These are phyloP conservation scores for Colletes latitarsis DNA, from an alignment of 1,140 invertebrate genomes.

Conservation along the genomic window DNA sequence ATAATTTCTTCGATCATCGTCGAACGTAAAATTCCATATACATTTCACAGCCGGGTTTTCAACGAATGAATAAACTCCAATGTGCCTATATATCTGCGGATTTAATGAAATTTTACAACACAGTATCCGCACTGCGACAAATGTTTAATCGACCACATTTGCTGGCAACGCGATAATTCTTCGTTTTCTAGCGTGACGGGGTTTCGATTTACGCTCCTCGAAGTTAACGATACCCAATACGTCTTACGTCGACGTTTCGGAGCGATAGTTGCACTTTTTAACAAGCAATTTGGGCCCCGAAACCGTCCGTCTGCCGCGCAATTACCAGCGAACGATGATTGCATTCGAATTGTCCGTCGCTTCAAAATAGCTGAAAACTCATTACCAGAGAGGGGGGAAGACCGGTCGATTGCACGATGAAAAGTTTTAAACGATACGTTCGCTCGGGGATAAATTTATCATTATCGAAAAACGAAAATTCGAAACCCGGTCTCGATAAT, in stretches of 20 bases:
- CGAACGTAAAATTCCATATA: constrained; percentile 8
- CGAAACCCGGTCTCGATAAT: constrained; percentile 3
- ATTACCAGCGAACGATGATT: constrained; percentile 36
- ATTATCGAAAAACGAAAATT: constrained; percentile 16
- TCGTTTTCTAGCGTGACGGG: not conserved
- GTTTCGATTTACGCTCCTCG: not conserved
- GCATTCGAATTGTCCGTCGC: constrained; percentile 29
- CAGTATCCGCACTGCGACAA: constrained; percentile 5
- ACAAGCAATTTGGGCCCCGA: constrained; percentile 8
- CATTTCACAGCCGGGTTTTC: not conserved
- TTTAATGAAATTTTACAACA: constrained; percentile 25
- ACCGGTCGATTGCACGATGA: constrained; percentile 26
- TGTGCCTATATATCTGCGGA: not conserved
- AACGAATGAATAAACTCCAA: not conserved
- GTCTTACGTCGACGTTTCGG: not conserved
- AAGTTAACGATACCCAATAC: not conserved
- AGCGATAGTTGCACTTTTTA: constrained; percentile 34
- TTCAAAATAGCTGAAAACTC: constrained; percentile 40
- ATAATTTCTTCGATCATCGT: not conserved
- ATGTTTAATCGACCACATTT: constrained; percentile 5
- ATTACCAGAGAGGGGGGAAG: not conserved
- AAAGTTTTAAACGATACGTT: constrained; percentile 37
- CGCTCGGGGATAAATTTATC: constrained; percentile 27
- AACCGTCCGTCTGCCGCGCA: constrained; percentile 22
- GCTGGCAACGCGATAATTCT: not conserved